Percentiles rank a stretch among this genome's conserved stretches.
Conservation (phyloP, 1,140 invertebrate species). For the Oryzaephilus surinamensis region DNA sequence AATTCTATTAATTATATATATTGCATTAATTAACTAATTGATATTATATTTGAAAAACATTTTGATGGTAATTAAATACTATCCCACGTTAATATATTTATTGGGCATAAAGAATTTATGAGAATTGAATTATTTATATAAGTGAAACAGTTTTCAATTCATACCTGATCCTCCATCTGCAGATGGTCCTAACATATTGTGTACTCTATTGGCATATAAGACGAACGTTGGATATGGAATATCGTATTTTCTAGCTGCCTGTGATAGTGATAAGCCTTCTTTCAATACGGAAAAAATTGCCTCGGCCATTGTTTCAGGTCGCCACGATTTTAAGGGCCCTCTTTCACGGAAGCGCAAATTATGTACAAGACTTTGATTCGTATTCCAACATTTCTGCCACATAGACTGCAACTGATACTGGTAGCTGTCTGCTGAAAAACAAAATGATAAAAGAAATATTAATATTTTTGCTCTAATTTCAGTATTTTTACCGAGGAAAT, state of each 20-base stretch:
- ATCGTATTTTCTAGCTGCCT: conserved; percentile 84
- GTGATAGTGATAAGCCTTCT: conserved; percentile 76
- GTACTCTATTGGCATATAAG: conserved; percentile 84
- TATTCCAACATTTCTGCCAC: conserved; percentile 93
- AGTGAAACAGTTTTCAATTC: conserved; percentile 14
- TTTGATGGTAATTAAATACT: too few species aligned
- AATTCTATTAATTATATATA: too few species aligned
- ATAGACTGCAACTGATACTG: conserved; percentile 87
- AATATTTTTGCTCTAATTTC: conserved; percentile 7
- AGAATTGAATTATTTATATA: background rate
- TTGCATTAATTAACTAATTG: too few species aligned
- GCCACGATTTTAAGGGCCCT: conserved; percentile 83
- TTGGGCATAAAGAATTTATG: too few species aligned
- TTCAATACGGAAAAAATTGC: conserved; percentile 85
- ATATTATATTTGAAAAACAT: too few species aligned
- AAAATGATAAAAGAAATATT: conserved; percentile 11
- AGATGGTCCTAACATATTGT: conserved; percentile 86
- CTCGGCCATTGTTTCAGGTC: conserved; percentile 87
- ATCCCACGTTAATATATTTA: too few species aligned
- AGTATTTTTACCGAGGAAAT: too few species aligned
- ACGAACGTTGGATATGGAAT: conserved; percentile 91
- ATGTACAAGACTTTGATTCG: conserved; percentile 76
- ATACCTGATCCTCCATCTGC: conserved; percentile 74
- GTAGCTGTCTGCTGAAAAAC: conserved; percentile 75
- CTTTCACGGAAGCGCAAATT: conserved; percentile 83